Base-by-base conservation (phyloP, 2,113 vertebrate genomes). In the Rissa tridactyla region DNA sequence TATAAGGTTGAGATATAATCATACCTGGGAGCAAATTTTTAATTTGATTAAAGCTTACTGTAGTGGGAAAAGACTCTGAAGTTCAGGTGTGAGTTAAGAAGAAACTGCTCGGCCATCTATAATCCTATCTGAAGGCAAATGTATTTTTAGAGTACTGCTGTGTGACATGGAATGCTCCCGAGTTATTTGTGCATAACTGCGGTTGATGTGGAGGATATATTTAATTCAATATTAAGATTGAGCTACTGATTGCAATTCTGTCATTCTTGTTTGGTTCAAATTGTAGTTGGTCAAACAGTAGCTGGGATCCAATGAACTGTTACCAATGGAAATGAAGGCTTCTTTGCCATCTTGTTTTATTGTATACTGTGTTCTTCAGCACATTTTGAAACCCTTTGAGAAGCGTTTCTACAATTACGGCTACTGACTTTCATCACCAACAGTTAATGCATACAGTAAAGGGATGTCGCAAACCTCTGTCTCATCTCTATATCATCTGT, bases 21-120 rank as follows among this genome's bases (percentile, higher is more conserved):
- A 72, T 83, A 82, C 57, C 62, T 81, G 10, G 22, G 34, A 90
- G 76, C 66, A 80, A 92, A 60, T 58, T 82, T 96, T 73, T 49
- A 80, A 95, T 96, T 76, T 95, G 61, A 91, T 85, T 76, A 90
- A 95, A 94, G 91, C 73, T 91, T 73, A 61, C 20, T 34, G 13
- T 30, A 69, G 55, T 72, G 38, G 49, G 60, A 55, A 71, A 79
- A 80, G 58, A 44, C 44, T 85, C 36, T 86, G 90, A 95, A 86
- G 61, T 96, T 94, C 89, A 90, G 70, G 80, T 85, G 80, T 92
- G 54, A 88, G 52, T 86, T 94, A 82, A 46, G n/a, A 72, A 83
- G 46, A 94, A 89, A 79, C 62, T 89, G 38, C 51, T 92, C 2
- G 8, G 23, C 79, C 57, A 51, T 61, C 52, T 49, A 86, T 60